Conservation (phyloP, 2,888 invertebrate genomes). For the Pristionchus mayeri region DNA sequence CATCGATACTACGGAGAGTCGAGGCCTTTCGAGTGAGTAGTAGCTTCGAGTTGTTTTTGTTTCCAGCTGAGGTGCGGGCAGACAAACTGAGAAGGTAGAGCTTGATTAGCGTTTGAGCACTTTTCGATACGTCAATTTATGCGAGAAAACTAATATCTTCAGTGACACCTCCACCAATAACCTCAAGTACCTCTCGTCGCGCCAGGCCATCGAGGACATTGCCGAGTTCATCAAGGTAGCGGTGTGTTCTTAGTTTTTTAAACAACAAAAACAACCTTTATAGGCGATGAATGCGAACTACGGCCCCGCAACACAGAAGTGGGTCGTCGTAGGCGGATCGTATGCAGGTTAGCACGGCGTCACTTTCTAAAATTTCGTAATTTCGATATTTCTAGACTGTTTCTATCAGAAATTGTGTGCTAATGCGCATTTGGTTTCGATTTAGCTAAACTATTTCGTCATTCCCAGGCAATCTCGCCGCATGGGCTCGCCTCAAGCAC, state of each 20-base stretch:
- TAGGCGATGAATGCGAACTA: background rate
- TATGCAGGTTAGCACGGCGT: conserved; percentile 56
- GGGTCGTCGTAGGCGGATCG: conserved; percentile 58
- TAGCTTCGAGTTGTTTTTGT: no score
- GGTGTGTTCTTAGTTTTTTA: background rate
- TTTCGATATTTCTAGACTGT: no score
- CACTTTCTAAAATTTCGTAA: no score
- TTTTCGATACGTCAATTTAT: no score
- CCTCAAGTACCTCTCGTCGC: conserved; percentile 84
- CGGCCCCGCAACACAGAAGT: conserved; percentile 17
- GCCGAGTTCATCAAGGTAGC: conserved; percentile 85
- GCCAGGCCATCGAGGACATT: conserved; percentile 85
- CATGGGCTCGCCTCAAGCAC: conserved; percentile 90
- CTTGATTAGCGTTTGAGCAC: no score
- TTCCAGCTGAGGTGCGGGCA: no score
- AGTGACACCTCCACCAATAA: conserved; percentile 88
- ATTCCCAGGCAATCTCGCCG: conserved; percentile 79
- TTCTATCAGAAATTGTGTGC: no score
- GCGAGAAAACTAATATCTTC: no score
- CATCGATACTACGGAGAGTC: conserved; percentile 95
- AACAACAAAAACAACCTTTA: background rate
- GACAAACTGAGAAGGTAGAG: no score
- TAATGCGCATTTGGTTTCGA: no score
- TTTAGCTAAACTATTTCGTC: no score
- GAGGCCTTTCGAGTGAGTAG: conserved; percentile 87